phyloP scores from a whole-genome alignment of 2,888 invertebrate species.

The Cylloceria caligata region DNA sequence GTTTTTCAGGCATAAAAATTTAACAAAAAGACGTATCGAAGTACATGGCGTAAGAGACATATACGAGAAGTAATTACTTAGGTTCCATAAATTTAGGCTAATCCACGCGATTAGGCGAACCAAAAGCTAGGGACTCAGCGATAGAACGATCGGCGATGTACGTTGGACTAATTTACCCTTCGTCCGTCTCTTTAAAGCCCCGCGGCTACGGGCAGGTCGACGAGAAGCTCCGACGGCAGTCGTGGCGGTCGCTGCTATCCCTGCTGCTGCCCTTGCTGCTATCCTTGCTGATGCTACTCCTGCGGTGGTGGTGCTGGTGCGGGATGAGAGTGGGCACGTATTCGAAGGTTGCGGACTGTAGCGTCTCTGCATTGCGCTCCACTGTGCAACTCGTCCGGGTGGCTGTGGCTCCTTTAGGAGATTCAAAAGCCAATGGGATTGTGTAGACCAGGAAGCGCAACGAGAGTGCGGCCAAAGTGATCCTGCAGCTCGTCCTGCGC shows the following conservation, averaged over 20 bases:
- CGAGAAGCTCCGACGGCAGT: slow-evolving; percentile 47
- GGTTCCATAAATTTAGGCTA: slow-evolving; percentile 75
- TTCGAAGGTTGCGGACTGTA: slow-evolving; percentile 49
- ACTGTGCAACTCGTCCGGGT: slow-evolving; percentile 29
- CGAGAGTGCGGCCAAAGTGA: slow-evolving; percentile 40
- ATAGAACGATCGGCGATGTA: slow-evolving; percentile 43
- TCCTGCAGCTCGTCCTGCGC: slow-evolving; percentile 32
- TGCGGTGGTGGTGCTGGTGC: slow-evolving; percentile 25
- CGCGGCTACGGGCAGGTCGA: slow-evolving; percentile 53
- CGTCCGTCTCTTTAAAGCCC: slow-evolving; percentile 69
- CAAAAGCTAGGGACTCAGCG: slow-evolving; percentile 39
- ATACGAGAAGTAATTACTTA: slow-evolving; percentile 25
- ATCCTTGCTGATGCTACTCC: neutral
- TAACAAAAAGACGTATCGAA: neutral
- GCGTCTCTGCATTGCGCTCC: slow-evolving; percentile 50
- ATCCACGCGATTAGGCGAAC: slow-evolving; percentile 76
- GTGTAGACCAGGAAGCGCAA: slow-evolving; percentile 41
- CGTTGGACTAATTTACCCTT: slow-evolving; percentile 75
- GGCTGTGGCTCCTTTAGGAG: slow-evolving; percentile 45
- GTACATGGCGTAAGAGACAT: neutral
- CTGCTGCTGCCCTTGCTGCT: neutral
- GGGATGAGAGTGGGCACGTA: slow-evolving; percentile 39
- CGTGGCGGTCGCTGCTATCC: slow-evolving; percentile 24
- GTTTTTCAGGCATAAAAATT: neutral
- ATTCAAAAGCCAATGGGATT: slow-evolving; percentile 75